phyloP scores from a whole-genome alignment of 2,113 vertebrate species.

The Callipepla squamata region DNA sequence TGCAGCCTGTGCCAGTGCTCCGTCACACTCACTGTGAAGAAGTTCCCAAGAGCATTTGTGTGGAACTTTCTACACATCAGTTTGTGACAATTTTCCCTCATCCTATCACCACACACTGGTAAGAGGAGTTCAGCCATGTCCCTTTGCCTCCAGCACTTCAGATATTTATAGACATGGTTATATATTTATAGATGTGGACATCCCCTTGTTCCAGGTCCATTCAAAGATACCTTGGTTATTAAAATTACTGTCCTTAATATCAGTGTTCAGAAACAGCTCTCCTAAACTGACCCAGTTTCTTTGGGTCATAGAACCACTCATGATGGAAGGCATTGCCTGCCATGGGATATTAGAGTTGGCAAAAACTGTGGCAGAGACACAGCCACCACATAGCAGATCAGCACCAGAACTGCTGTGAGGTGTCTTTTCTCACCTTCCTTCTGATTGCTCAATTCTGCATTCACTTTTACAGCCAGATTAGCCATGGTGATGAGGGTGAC shows the following conservation, averaged over 20 bases:
- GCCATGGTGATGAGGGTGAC: not conserved
- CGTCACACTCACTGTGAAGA: too few relatives aligned
- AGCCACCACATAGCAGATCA: not conserved
- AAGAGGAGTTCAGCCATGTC: too few relatives aligned
- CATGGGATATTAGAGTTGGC: not conserved
- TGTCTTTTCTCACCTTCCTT: not conserved
- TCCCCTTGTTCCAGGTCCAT: not conserved
- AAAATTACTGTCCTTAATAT: conserved; percentile 7
- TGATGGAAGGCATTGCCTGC: not conserved
- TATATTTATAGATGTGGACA: not conserved
- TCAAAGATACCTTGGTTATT: conserved; percentile 23
- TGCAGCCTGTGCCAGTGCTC: too few relatives aligned
- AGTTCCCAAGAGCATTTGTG: too few relatives aligned
- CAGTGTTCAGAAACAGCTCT: not conserved
- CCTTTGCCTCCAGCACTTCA: too few relatives aligned
- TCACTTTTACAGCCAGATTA: not conserved
- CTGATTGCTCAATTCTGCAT: not conserved
- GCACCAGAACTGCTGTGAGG: not conserved
- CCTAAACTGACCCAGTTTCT: not conserved
- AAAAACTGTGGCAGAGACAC: not conserved
- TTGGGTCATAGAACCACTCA: not conserved
- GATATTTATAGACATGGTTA: too few relatives aligned
- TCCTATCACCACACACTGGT: too few relatives aligned
- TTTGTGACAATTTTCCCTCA: too few relatives aligned
- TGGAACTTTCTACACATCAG: too few relatives aligned